These are phyloP conservation scores for Temnopleurus reevesii DNA, from an alignment of 53 echinoderm and acorn worm species.

Conservation along the genomic window DNA sequence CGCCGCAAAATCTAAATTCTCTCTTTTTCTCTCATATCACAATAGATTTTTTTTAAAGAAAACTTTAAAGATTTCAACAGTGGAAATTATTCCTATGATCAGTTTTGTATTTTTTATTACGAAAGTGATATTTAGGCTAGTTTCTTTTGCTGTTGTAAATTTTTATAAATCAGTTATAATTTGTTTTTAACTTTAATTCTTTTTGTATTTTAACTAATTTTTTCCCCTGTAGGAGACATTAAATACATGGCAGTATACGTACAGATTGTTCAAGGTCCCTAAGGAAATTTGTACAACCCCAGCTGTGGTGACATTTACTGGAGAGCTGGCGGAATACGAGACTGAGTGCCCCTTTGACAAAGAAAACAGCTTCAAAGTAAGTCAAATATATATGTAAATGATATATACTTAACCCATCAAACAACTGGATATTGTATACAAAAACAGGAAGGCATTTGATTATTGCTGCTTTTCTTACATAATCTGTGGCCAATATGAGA, in stretches of 20 bases:
- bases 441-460: no score
- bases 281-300: not conserved
- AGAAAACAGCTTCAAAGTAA: slow-evolving; percentile 62
- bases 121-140: not conserved
- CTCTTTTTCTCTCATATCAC: no score
- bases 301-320: slow-evolving; percentile 52
- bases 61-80: not conserved
- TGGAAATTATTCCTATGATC: no score
- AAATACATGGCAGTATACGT: slow-evolving; percentile 55
- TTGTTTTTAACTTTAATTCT: not conserved
- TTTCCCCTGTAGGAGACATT: slow-evolving; percentile 52
- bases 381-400: no score
- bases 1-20: no score
- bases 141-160: not conserved
- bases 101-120: no score
- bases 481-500: no score
- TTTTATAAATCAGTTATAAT: not conserved
- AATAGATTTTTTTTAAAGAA: no score
- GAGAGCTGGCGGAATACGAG: slow-evolving; percentile 54
- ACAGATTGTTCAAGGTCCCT: slow-evolving; percentile 62
- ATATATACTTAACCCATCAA: no score
- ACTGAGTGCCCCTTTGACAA: slow-evolving; percentile 52
- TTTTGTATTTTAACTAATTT: no score
- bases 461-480: no score
- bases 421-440: no score